Base-by-base conservation (phyloP, 1,140 invertebrate genomes). In the Neomicropteryx cornuta region DNA sequence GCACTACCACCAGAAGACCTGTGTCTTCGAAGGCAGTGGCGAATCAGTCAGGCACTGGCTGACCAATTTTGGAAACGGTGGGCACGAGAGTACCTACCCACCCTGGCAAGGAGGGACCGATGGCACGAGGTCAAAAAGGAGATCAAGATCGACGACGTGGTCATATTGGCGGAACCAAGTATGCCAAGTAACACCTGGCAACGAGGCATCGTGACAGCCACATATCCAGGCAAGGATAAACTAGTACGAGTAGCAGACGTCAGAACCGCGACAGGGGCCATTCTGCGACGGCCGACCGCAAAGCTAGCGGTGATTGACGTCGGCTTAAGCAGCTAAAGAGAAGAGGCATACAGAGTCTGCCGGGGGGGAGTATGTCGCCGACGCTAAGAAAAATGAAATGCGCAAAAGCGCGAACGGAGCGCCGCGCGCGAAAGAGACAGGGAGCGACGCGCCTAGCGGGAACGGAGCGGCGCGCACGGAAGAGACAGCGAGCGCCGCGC, bases 141-240 rank as follows among this genome's bases (percentile, higher is more conserved):
- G 24, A 45, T 39, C 41, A 11, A 16, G 0, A 18, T 22, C 8
- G 42, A 36, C 11, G 38, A 51, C 33, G 13, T 51, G 0, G 51
- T 53, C n/a, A 30, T 44, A 3, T 35, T 51, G 1, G 41, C 22
- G 1, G 51, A 51, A 34, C 6, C 10, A 2, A 48, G 32, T 6
- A 39, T 49, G 13, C 51, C 51, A 1, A 44, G 49, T 2, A 47
- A 52, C 34, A 29, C 39, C 1, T 56, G 52, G 51, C 36, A 38
- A 0, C 43, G 46, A 22, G 56, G 51, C 8, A 39, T 44, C 16
- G 29, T 60, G 13, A 41, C 33, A 11, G 29, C 36, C 3, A 17
- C 36, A 4, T 47, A 51, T 38, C 58, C 58, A 1, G 60, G 55
- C 5, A 11, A 36, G 1, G 60, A 63, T 42, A 40, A 46, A 8